Evolutionary conservation across 2,888 invertebrate species (phyloP).

Genomic region (Callosobruchus maculatus): DNA sequence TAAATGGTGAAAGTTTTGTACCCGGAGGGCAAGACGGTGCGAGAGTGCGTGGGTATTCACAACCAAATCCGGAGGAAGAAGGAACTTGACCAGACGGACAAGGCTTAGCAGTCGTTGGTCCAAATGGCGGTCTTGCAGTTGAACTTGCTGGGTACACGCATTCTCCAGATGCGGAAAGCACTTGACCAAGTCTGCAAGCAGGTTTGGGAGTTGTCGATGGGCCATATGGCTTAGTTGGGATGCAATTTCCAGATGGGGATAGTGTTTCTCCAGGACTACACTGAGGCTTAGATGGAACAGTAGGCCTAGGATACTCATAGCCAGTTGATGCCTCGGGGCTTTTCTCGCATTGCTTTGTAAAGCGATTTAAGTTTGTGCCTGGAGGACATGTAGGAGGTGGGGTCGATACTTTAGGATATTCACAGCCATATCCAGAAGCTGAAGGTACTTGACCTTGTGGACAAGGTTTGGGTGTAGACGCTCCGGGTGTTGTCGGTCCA

Average conservation of each 20-base stretch:
- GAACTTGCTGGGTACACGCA: constrained; percentile 15
- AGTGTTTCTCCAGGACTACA: constrained; percentile 22
- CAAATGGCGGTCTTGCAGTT: background rate
- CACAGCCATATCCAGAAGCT: constrained; percentile 5
- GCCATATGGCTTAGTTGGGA: background rate
- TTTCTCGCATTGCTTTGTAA: background rate
- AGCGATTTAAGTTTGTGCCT: background rate
- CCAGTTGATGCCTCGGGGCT: constrained; percentile 1
- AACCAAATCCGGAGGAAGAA: background rate
- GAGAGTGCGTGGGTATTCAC: constrained; percentile 3
- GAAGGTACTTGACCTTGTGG: constrained; percentile 10
- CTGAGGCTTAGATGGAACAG: constrained; percentile 2
- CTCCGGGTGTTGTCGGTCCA: background rate
- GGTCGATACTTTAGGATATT: background rate
- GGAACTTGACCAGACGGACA: background rate
- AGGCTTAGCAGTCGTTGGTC: background rate
- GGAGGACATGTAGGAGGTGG: background rate
- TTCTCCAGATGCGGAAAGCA: constrained; percentile 14
- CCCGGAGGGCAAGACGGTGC: too few relatives aligned
- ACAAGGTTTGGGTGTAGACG: constrained; percentile 5
- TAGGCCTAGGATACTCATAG: constrained; percentile 21
- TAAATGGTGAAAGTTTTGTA: too few relatives aligned
- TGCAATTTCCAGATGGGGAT: constrained; percentile 16
- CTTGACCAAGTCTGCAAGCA: constrained; percentile 12
- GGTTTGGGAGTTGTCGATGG: constrained; percentile 16